phyloP scores from a whole-genome alignment of 2,113 vertebrate genomes.

The Sula dactylatra region DNA sequence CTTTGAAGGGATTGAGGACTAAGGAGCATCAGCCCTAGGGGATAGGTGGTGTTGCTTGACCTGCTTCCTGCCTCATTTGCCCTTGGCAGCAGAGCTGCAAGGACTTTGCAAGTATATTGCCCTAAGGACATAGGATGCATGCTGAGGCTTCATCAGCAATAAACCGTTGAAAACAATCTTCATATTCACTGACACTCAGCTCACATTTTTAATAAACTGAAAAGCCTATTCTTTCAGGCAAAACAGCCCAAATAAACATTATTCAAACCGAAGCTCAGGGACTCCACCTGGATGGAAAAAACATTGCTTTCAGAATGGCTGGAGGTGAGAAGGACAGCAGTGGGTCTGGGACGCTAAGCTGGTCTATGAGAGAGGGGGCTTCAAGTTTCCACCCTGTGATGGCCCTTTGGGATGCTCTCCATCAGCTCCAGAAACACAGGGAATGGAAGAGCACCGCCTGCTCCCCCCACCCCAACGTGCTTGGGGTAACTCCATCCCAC shows the following conservation, averaged over 20 bases:
- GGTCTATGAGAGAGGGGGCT: neutral
- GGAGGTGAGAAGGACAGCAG: neutral
- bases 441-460: neutral
- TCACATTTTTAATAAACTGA: neutral
- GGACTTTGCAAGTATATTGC: too few relatives aligned
- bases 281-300: neutral
- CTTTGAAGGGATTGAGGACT: neutral
- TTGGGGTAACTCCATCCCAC: fast-evolving
- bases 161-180: neutral
- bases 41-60: neutral
- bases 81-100: neutral
- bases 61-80: neutral
- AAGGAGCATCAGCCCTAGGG: neutral
- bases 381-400: neutral
- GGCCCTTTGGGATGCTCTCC: neutral
- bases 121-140: neutral
- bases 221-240: neutral
- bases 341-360: neutral
- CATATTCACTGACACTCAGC: neutral
- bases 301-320: neutral
- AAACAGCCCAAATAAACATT: neutral
- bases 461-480: neutral
- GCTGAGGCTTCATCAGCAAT: neutral
- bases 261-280: neutral
- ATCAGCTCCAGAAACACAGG: neutral